Conservation (phyloP, 2,888 invertebrate genomes). For the Spialia ferax region DNA sequence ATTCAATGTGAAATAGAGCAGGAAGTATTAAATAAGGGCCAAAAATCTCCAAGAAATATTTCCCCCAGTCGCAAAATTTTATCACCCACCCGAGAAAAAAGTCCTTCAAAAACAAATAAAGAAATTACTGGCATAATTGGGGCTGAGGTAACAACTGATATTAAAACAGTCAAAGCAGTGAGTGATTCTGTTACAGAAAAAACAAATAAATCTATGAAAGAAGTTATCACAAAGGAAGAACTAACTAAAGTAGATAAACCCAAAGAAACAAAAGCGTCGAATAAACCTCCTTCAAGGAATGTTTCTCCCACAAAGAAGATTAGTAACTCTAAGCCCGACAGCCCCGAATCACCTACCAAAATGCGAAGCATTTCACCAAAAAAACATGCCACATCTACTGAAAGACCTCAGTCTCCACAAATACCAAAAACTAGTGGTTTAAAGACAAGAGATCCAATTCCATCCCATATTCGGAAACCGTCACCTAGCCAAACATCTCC, state of each 20-base stretch:
- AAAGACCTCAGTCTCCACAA: slow-evolving; percentile 73
- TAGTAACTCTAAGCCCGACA: slow-evolving; percentile 52
- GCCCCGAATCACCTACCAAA: slow-evolving; percentile 60
- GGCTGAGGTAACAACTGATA: slow-evolving; percentile 55
- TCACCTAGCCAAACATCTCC: slow-evolving; percentile 57
- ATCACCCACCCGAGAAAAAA: slow-evolving; percentile 64
- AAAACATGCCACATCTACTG: slow-evolving; percentile 61
- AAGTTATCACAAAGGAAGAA: slow-evolving; percentile 45
- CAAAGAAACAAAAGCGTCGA: slow-evolving; percentile 57
- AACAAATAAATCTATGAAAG: slow-evolving; percentile 41
- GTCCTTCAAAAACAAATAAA: slow-evolving; percentile 59
- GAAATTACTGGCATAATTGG: slow-evolving; percentile 65
- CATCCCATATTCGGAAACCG: slow-evolving; percentile 63
- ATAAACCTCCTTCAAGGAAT: slow-evolving; percentile 65
- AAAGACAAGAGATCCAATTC: slow-evolving; percentile 65
- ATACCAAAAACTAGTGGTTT: slow-evolving; percentile 63
- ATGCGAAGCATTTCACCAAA: slow-evolving; percentile 73
- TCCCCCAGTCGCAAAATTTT: slow-evolving; percentile 71
- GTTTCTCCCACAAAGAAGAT: slow-evolving; percentile 71
- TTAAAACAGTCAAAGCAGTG: slow-evolving; percentile 40
- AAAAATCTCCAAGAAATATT: slow-evolving; percentile 71
- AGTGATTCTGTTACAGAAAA: slow-evolving; percentile 43
- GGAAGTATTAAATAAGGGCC: slow-evolving; percentile 71
- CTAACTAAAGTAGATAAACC: slow-evolving; percentile 52
- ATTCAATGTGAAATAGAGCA: slow-evolving; percentile 71